These are phyloP conservation scores for Zaprionus tsacasi DNA, from an alignment of 1,140 invertebrate genomes.

Conservation along the genomic window DNA sequence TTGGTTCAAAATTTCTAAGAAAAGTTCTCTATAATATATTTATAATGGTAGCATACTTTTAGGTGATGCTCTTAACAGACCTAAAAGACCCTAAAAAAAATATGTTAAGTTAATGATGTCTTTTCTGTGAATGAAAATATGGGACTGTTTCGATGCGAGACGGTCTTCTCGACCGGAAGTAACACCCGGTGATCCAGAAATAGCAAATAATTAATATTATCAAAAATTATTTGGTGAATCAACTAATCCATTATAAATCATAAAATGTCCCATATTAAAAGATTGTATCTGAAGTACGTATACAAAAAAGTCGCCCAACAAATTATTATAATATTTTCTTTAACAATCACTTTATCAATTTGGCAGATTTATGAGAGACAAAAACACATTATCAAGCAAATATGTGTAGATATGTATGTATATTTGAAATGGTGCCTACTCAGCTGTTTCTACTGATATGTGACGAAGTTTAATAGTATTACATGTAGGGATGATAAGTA, in stretches of 20 bases:
- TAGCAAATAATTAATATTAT: too few species aligned
- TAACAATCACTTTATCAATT: background rate
- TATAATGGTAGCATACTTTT: background rate
- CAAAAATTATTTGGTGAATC: background rate
- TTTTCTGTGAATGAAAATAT: too few species aligned
- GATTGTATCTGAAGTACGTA: conserved; percentile 1
- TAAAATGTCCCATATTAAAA: background rate
- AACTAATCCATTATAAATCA: background rate
- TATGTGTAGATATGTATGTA: background rate
- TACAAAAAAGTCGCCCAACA: background rate
- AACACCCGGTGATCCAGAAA: too few species aligned
- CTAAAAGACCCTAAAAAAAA: too few species aligned
- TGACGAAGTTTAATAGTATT: too few species aligned
- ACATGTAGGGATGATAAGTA: background rate
- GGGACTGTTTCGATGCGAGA: too few species aligned
- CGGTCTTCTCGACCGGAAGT: too few species aligned
- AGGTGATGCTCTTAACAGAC: background rate
- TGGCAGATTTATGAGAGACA: background rate
- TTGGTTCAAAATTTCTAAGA: background rate
- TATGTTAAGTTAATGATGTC: too few species aligned
- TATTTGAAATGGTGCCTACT: too few species aligned
- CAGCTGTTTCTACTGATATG: too few species aligned
- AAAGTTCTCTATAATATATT: background rate
- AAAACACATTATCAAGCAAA: background rate
- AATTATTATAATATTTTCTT: background rate